phyloP scores from a whole-genome alignment of 2,113 vertebrate genomes.

The Sceloporus undulatus region DNA sequence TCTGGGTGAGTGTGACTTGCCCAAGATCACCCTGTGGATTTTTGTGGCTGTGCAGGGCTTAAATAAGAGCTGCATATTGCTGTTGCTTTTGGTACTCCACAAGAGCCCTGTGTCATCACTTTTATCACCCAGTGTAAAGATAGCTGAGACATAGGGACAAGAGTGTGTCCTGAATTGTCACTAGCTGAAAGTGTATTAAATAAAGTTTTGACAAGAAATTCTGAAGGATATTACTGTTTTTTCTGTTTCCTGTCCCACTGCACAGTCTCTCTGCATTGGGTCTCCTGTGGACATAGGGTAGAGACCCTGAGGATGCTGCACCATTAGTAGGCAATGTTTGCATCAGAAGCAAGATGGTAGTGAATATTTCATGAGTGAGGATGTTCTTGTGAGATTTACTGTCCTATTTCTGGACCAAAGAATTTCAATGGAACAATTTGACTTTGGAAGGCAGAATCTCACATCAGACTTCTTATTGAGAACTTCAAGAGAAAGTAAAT shows the following conservation, averaged over 20 bases:
- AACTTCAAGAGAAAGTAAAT: background rate
- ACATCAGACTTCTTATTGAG: conserved; percentile 7
- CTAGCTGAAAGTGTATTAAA: background rate
- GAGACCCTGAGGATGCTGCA: conserved; percentile 5
- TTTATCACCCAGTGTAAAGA: background rate
- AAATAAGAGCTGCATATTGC: too few species aligned
- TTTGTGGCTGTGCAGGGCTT: too few species aligned
- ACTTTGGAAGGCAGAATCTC: background rate
- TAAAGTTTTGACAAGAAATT: background rate
- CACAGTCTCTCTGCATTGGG: background rate
- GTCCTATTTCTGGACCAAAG: conserved; percentile 15
- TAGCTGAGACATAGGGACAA: background rate
- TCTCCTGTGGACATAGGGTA: conserved; percentile 11
- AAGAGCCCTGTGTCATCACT: background rate
- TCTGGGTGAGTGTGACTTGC: too few species aligned
- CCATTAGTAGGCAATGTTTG: conserved; percentile 10
- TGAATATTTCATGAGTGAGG: conserved; percentile 31
- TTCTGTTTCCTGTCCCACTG: background rate
- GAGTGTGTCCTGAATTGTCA: too few species aligned
- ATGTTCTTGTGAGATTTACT: conserved; percentile 21
- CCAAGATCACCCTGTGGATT: too few species aligned
- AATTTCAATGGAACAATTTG: conserved; percentile 7
- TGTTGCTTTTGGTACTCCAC: too few species aligned
- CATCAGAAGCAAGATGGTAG: background rate
- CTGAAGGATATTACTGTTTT: background rate